phyloP scores from a whole-genome alignment of 2,888 invertebrate species.

The Protophormia terraenovae region DNA sequence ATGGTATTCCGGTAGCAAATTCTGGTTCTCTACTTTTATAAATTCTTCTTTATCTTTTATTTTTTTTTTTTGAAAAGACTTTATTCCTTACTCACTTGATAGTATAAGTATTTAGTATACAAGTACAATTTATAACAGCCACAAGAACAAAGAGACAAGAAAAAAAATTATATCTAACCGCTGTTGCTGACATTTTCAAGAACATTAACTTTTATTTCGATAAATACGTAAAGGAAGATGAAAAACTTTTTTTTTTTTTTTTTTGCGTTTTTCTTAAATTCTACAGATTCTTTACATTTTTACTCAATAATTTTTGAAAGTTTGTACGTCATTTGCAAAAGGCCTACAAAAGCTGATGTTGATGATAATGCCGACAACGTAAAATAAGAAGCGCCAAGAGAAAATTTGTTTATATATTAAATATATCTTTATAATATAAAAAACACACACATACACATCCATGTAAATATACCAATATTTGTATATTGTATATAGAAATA shows the following conservation, averaged over 20 bases:
- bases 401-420: slow-evolving; percentile 27
- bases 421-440: too few species aligned
- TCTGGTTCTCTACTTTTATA: not conserved
- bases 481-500: not conserved
- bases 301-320: not conserved
- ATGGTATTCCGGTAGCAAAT: slow-evolving; percentile 14
- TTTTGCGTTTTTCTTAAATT: not conserved
- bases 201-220: slow-evolving; percentile 58
- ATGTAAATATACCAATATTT: not conserved
- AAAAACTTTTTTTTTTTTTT: not conserved
- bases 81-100: not conserved
- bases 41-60: not conserved
- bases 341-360: slow-evolving; percentile 7
- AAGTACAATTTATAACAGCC: slow-evolving; percentile 7
- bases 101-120: not conserved
- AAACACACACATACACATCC: too few species aligned
- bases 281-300: not conserved
- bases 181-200: slow-evolving; percentile 62
- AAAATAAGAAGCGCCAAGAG: not conserved
- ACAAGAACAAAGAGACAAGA: not conserved
- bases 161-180: not conserved
- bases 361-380: not conserved
- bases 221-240: not conserved
- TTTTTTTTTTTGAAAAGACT: not conserved
- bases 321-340: not conserved